Percentiles rank a stretch among this genome's conserved stretches.
phyloP scores from a whole-genome alignment of 2,797 vertebrate genomes.

The Sphenodon punctatus region DNA sequence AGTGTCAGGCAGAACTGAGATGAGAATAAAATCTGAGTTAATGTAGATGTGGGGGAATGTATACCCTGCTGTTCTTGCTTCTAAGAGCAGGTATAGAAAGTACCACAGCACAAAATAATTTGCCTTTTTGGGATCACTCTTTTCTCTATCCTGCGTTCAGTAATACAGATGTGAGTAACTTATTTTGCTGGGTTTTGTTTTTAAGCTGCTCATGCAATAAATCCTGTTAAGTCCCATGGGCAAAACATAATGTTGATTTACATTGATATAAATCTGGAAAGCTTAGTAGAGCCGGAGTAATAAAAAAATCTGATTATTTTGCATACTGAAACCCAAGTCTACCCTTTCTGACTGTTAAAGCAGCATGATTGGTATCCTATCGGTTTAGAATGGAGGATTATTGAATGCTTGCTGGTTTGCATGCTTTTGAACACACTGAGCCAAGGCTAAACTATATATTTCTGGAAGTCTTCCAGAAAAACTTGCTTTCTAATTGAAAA shows the following conservation, averaged over 20 bases:
- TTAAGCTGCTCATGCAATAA: background rate
- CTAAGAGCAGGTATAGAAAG: no score
- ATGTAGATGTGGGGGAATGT: no score
- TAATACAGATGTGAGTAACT: no score
- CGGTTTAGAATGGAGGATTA: conserved; percentile 1
- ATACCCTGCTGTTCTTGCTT: no score
- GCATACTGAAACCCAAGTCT: background rate
- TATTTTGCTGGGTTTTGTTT: background rate
- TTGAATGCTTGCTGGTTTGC: conserved; percentile 1
- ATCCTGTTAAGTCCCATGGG: background rate
- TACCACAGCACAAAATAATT: no score
- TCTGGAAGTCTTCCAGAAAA: conserved; percentile 45
- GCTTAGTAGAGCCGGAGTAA: background rate
- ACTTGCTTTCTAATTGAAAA: conserved; percentile 59
- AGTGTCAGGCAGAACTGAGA: no score
- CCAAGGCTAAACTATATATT: conserved; percentile 35
- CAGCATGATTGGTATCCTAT: background rate
- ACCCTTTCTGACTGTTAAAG: background rate
- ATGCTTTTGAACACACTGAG: background rate
- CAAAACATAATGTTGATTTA: background rate
- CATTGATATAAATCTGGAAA: background rate
- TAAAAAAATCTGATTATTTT: background rate
- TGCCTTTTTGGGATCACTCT: no score
- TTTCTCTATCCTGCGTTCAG: no score
- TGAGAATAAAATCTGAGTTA: no score